These are phyloP conservation scores for Cygnus atratus DNA, from an alignment of 2,113 vertebrate species.

Conservation along the genomic window DNA sequence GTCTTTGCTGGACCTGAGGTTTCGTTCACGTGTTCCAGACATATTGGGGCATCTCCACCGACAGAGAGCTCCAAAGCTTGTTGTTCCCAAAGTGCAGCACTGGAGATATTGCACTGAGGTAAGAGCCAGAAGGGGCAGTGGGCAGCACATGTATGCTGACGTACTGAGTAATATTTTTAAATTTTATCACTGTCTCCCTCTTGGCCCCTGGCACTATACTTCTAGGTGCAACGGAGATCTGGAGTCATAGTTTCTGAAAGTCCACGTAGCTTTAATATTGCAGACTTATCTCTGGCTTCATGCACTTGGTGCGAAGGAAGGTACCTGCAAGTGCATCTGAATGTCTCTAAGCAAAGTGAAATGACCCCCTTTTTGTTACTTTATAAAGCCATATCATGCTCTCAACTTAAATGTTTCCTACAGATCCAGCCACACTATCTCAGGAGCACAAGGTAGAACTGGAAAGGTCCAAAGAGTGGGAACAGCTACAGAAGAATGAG, in stretches of 20 bases:
- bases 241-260: neutral
- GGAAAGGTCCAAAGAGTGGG: neutral
- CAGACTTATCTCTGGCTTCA: neutral
- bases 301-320: neutral
- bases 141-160: neutral
- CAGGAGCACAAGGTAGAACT: neutral
- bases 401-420: neutral
- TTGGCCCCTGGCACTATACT: neutral
- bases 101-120: neutral
- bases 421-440: neutral
- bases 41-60: neutral
- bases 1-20: neutral
- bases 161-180: neutral
- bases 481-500: neutral
- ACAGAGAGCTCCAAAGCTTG: neutral
- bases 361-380: neutral
- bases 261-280: neutral
- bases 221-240: neutral
- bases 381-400: neutral
- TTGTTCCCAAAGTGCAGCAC: neutral
- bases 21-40: constrained; percentile 4
- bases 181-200: neutral
- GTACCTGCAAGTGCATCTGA: neutral
- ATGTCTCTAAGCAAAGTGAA: neutral
- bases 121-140: neutral